Conservation (phyloP, 2,113 vertebrate species). For the Etheostoma cragini region DNA sequence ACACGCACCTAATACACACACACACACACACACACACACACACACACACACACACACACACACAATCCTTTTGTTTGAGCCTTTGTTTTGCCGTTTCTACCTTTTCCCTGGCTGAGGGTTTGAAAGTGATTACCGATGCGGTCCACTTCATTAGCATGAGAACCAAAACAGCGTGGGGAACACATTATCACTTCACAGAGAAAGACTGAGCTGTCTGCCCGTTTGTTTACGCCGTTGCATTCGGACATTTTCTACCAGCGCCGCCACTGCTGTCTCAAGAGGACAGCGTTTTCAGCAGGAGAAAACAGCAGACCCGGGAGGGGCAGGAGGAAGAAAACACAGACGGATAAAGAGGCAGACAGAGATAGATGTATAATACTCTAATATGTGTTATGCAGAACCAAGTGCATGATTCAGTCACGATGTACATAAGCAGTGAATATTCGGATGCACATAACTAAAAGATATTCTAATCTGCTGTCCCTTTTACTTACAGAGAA, state of each 20-base stretch:
- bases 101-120: slow-evolving; percentile 77
- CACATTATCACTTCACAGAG: slow-evolving; percentile 85
- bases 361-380: slow-evolving; percentile 31
- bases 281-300: slow-evolving; percentile 59
- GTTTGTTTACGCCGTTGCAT: slow-evolving; percentile 79
- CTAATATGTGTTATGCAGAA: slow-evolving; percentile 52
- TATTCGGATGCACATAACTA: slow-evolving; percentile 31
- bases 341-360: slow-evolving; percentile 35
- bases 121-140: slow-evolving; percentile 82
- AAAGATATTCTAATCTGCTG: slow-evolving; percentile 4
- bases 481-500: background rate
- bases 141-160: slow-evolving; percentile 84
- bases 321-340: slow-evolving; percentile 40
- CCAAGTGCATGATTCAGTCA: slow-evolving; percentile 2
- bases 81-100: slow-evolving; percentile 71
- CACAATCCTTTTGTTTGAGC: slow-evolving; percentile 67
- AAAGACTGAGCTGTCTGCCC: slow-evolving; percentile 73
- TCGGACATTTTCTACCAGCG: slow-evolving; percentile 81
- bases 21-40: slow-evolving; percentile 21
- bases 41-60: slow-evolving; percentile 22
- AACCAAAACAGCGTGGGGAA: slow-evolving; percentile 81
- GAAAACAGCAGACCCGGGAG: slow-evolving; percentile 52
- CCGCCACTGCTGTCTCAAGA: slow-evolving; percentile 68
- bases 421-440: slow-evolving; percentile 2
- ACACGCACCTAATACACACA: slow-evolving; percentile 10